Percentiles rank a stretch among this genome's conserved stretches.
Evolutionary conservation across 64 coral and sea anemone species (phyloP).

Genomic region (Orbicella faveolata): DNA sequence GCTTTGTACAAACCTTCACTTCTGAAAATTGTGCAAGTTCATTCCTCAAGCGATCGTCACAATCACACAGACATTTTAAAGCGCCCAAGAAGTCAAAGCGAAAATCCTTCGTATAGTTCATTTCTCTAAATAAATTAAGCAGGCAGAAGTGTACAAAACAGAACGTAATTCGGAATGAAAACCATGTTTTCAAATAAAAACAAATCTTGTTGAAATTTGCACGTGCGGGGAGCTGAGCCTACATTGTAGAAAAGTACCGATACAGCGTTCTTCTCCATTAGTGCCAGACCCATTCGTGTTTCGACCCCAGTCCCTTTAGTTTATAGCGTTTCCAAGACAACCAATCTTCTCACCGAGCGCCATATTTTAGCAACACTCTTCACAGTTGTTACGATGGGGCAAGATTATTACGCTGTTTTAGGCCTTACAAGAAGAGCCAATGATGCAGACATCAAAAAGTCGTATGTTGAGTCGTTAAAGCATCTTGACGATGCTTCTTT

Average conservation of each 20-base stretch:
- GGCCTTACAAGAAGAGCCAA: slow-evolving; percentile 75
- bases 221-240: slow-evolving; percentile 31
- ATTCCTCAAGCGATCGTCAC: slow-evolving; percentile 30
- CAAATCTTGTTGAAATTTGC: slow-evolving; percentile 16
- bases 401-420: slow-evolving; percentile 99
- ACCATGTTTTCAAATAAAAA: neutral
- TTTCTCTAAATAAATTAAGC: neutral
- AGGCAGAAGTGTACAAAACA: neutral
- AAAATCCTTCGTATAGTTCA: slow-evolving; percentile 32
- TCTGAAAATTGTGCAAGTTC: slow-evolving; percentile 27
- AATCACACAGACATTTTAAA: slow-evolving; percentile 21
- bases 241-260: neutral
- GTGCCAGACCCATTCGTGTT: slow-evolving; percentile 28
- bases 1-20: slow-evolving; percentile 31
- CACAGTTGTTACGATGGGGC: slow-evolving; percentile 79
- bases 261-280: neutral
- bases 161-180: neutral
- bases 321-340: slow-evolving; percentile 63
- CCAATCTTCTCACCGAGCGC: slow-evolving; percentile 13
- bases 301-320: neutral
- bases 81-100: slow-evolving; percentile 25
- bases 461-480: slow-evolving; percentile 63
- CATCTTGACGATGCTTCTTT: neutral
- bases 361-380: slow-evolving; percentile 65
- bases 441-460: slow-evolving; percentile 97